Evolutionary conservation across 2,797 vertebrate species (phyloP), one percentile per base, ranked within the genome.

Genomic region (Cercopithecus diana): DNA sequence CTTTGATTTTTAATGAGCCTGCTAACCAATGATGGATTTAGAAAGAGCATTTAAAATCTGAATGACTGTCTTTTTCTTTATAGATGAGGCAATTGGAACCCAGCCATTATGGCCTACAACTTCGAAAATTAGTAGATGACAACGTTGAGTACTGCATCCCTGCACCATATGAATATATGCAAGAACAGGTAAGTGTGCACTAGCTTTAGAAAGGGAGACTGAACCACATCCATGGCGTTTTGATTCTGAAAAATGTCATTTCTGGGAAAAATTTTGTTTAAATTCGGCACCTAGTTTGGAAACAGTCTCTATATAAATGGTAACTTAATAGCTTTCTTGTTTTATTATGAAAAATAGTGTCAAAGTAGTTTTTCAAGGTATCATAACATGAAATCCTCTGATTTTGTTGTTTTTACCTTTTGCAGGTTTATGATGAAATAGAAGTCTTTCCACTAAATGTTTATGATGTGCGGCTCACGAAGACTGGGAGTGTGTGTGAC

Each of bases 71-170:
- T 76, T 95, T 85, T 96, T 95, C 84, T 90, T 96, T 92, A 1
- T 48, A 99, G 99, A 99, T 99, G 98, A 99, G 99, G 95, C 99
- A 99, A 83, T 97, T 99, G 98, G 99, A 99, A 81, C 99, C 99
- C 28, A 98, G 97, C 94, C 97, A 98, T 97, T 99, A 99, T 28
- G 98, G 99, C 81, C 98, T 99, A 26, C 99, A 99, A 0, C 98
- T 99, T 89, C 99, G 99, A 97, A 99, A 98, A 67, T 86, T 90
- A n/a, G 97, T 95, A 0, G 99, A 98, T 64, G 99, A 99, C 97
- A 99, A 98, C 5, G 86, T 97, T 3, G 99, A 99, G 50, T 98
- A 98, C 22, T 98, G 97, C 82, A 93, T 98, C 22, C 99, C 99
- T 24, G 98, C 99, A 0, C 97, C 98, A 0, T 98, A 97, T 0